Conservation (phyloP, 2,888 invertebrate species). For the Drosophila sordidapex region DNA sequence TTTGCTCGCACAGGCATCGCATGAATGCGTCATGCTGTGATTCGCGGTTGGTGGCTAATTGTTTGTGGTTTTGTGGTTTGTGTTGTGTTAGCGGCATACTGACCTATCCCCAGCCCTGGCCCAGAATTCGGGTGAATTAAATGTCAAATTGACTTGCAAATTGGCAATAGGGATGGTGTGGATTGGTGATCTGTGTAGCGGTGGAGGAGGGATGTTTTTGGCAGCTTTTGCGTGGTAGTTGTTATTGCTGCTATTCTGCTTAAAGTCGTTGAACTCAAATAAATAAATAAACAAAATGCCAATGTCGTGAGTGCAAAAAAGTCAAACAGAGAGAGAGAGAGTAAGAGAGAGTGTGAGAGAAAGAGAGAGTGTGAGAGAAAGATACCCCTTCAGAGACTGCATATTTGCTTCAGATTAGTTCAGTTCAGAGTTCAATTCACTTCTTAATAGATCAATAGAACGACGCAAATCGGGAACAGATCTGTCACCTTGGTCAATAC, state of each 20-base stretch:
- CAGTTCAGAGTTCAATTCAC: constrained; percentile 3
- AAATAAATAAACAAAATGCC: constrained; percentile 31
- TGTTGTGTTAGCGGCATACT: constrained; percentile 7
- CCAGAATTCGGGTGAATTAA: background rate
- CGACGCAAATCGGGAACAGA: background rate
- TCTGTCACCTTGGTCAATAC: background rate
- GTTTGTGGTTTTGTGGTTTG: background rate
- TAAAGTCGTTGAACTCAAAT: constrained; percentile 46
- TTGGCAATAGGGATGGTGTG: constrained; percentile 6
- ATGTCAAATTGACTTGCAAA: constrained; percentile 1
- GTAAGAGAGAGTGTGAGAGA: background rate
- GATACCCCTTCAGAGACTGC: background rate
- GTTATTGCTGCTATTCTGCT: constrained; percentile 16
- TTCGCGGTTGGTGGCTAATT: background rate
- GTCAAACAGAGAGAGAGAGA: background rate
- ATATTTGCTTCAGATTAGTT: background rate
- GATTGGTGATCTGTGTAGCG: background rate
- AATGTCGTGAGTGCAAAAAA: constrained; percentile 28
- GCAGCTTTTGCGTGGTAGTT: constrained; percentile 39
- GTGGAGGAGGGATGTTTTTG: constrained; percentile 9
- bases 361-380: background rate
- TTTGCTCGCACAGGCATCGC: background rate
- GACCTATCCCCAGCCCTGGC: constrained; percentile 41
- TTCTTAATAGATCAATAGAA: background rate
- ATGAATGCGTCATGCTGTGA: constrained; percentile 1